phyloP scores from a whole-genome alignment of 2,113 vertebrate species.

The Ophiodon elongatus region DNA sequence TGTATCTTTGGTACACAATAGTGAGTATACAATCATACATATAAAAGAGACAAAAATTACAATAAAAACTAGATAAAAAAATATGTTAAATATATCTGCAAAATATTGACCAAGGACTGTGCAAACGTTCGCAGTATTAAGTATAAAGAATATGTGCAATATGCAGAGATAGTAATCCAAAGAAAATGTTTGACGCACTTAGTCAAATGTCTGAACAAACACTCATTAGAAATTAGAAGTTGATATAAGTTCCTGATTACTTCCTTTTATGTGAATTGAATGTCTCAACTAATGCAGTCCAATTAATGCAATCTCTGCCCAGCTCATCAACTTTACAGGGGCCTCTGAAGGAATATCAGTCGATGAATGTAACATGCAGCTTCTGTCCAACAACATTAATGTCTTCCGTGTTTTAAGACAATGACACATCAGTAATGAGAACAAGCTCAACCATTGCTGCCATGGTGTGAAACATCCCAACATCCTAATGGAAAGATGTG shows the following conservation, averaged over 20 bases:
- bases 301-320: conserved; percentile 75
- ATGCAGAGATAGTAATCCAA: neutral
- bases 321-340: conserved; percentile 66
- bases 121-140: neutral
- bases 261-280: conserved; percentile 42
- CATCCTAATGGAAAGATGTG: conserved; percentile 9
- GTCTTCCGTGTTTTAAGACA: conserved; percentile 18
- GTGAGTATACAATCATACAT: neutral
- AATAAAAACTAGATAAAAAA: neutral
- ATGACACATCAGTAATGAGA: conserved; percentile 64
- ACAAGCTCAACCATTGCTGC: conserved; percentile 52
- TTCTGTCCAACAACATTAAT: conserved; percentile 49
- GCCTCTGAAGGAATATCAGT: conserved; percentile 47
- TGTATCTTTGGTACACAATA: neutral
- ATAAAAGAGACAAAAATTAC: neutral
- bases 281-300: conserved; percentile 45
- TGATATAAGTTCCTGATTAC: neutral
- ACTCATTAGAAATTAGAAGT: conserved; percentile 21
- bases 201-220: neutral
- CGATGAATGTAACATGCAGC: conserved; percentile 41
- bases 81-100: neutral
- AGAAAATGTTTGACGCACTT: neutral
- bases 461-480: conserved; percentile 21
- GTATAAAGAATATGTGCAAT: neutral
- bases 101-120: neutral